Evolutionary conservation across 2,113 vertebrate species (phyloP).

Genomic region (Montifringilla adamsi): DNA sequence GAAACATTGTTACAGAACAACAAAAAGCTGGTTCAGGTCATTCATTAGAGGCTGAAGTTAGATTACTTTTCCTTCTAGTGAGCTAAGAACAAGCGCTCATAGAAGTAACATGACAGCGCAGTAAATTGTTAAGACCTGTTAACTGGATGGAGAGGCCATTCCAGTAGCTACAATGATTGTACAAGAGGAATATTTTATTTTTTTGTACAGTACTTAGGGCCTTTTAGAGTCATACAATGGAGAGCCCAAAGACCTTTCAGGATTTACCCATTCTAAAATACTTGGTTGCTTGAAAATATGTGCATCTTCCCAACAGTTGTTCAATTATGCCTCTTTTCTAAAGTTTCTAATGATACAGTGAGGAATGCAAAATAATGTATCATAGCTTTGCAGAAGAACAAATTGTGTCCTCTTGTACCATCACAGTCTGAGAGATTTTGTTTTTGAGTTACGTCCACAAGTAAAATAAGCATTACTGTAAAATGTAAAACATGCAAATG

Average conservation of each 20-base stretch:
- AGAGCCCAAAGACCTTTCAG: background rate
- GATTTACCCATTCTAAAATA: background rate
- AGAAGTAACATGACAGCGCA: background rate
- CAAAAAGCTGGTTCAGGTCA: background rate
- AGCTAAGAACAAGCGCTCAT: background rate
- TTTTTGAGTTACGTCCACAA: background rate
- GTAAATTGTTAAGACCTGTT: background rate
- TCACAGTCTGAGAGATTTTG: background rate
- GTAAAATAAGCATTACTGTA: background rate
- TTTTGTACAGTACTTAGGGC: background rate
- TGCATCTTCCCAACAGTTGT: background rate
- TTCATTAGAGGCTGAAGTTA: background rate
- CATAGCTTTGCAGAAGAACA: background rate
- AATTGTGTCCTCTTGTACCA: background rate
- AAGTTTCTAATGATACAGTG: background rate
- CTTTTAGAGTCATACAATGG: background rate
- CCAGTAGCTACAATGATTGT: background rate
- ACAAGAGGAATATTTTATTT: background rate
- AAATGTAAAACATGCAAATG: background rate
- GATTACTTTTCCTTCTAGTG: background rate
- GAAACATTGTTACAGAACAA: background rate
- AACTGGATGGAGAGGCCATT: background rate
- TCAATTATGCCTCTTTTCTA: background rate
- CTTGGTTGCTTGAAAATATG: fast-evolving
- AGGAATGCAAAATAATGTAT: background rate